phyloP scores from a whole-genome alignment of 2,113 vertebrate species.

The Butorides virescens region DNA sequence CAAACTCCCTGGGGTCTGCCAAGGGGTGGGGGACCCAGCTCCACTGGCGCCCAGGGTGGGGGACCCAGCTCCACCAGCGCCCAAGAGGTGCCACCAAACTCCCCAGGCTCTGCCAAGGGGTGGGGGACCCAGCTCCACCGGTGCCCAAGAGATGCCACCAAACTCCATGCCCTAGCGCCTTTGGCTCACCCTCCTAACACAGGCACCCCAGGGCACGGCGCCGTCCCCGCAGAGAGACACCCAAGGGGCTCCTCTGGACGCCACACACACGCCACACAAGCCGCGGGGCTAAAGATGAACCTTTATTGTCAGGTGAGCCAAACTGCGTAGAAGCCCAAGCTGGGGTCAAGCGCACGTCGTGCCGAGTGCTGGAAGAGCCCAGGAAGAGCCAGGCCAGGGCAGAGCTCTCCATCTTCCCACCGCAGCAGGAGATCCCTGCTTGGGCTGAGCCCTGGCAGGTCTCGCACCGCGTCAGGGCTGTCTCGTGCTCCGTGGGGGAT shows the following conservation, averaged over 20 bases:
- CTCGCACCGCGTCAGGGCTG: accelerated
- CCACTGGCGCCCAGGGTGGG: background rate
- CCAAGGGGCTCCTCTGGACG: accelerated
- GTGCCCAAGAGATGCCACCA: no score
- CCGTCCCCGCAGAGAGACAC: accelerated
- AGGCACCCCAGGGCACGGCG: accelerated
- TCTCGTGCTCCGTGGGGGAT: accelerated
- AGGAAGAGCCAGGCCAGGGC: accelerated
- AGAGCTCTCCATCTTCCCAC: background rate
- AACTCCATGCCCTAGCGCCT: accelerated
- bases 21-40: no score
- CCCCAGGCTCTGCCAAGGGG: background rate
- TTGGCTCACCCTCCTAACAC: accelerated
- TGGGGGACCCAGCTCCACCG: background rate
- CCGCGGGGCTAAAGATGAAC: accelerated
- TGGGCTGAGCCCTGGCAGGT: background rate
- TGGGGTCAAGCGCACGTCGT: accelerated
- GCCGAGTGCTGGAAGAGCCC: background rate
- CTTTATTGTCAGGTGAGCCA: background rate
- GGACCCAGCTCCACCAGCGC: accelerated
- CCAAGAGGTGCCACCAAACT: accelerated
- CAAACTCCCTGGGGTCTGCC: no score
- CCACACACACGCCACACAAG: background rate
- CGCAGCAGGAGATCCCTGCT: background rate
- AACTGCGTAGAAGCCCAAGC: background rate